Conservation (phyloP, 2,797 vertebrate genomes). For the Ptychobarbus kaznakovi region DNA sequence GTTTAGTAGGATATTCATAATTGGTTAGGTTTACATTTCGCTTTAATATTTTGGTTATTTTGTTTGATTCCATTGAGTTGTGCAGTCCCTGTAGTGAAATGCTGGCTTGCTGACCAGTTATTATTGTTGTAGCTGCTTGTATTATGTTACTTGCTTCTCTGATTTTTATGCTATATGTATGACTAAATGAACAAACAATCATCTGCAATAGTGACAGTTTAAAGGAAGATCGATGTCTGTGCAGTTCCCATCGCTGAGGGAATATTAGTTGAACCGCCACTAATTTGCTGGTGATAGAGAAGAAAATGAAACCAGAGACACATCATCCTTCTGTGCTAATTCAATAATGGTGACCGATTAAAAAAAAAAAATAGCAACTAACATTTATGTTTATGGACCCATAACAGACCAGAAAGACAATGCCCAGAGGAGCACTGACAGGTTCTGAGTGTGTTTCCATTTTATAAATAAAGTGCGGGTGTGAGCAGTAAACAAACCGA, state of each 20-base stretch:
- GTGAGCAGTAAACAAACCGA: constrained; percentile 37
- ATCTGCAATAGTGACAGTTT: not conserved
- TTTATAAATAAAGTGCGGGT: constrained; percentile 32
- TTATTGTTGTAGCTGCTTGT: constrained; percentile 4
- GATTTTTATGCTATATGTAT: not conserved
- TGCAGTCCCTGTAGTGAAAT: not conserved
- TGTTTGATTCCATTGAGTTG: not conserved
- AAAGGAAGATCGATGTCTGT: not conserved
- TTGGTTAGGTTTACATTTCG: not conserved
- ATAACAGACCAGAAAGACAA: not conserved
- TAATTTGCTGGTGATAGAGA: constrained; percentile 1
- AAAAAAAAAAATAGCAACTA: not conserved
- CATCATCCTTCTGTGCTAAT: not conserved
- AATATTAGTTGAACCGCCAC: constrained; percentile 6
- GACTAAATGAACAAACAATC: not conserved
- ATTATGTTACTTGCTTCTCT: not conserved
- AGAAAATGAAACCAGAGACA: constrained; percentile 1
- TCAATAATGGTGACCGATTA: not conserved
- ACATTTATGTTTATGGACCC: not conserved
- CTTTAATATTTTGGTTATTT: not conserved
- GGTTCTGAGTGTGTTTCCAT: constrained; percentile 12
- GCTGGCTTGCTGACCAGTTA: not conserved
- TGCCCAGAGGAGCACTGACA: constrained; percentile 2
- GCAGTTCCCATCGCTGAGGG: not conserved
- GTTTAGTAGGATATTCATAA: not conserved